Conservation (phyloP, 2,888 invertebrate genomes). For the Mythimna vitellina region DNA sequence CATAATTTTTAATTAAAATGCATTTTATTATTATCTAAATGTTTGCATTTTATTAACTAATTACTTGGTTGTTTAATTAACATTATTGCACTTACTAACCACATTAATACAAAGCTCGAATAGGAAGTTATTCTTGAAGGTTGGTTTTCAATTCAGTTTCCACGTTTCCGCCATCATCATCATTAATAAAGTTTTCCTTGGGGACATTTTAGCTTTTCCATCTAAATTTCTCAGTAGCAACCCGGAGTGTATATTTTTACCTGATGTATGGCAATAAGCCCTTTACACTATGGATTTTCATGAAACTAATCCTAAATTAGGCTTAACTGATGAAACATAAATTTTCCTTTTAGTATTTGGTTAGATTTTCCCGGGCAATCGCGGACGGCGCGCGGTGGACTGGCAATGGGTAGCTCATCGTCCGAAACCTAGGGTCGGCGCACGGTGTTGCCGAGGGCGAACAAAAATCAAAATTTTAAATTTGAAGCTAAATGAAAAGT, state of each 20-base stretch:
- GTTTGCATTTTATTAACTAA: background rate
- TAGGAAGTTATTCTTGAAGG: background rate
- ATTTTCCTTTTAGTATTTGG: too few relatives aligned
- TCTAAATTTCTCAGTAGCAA: background rate
- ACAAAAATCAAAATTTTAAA: too few relatives aligned
- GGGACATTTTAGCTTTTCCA: background rate
- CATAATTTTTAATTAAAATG: background rate
- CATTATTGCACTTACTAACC: background rate
- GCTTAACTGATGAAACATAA: too few relatives aligned
- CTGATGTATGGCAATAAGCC: background rate
- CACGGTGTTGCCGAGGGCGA: too few relatives aligned
- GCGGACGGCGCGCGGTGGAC: too few relatives aligned
- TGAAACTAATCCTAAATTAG: too few relatives aligned
- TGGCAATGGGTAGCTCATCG: too few relatives aligned
- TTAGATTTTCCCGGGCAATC: too few relatives aligned
- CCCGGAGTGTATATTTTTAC: background rate
- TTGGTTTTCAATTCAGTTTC: background rate
- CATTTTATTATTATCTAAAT: background rate
- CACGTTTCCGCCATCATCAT: too few relatives aligned
- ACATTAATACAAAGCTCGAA: background rate
- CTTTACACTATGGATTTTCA: too few relatives aligned
- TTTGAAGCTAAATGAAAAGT: too few relatives aligned
- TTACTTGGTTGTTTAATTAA: background rate
- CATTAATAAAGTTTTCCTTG: background rate
- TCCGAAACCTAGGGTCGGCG: too few relatives aligned